A percentile compares a stretch with the other conserved stretches of the same genome.
Conservation (phyloP, 2,797 vertebrate genomes). For the Erpetoichthys calabaricus region DNA sequence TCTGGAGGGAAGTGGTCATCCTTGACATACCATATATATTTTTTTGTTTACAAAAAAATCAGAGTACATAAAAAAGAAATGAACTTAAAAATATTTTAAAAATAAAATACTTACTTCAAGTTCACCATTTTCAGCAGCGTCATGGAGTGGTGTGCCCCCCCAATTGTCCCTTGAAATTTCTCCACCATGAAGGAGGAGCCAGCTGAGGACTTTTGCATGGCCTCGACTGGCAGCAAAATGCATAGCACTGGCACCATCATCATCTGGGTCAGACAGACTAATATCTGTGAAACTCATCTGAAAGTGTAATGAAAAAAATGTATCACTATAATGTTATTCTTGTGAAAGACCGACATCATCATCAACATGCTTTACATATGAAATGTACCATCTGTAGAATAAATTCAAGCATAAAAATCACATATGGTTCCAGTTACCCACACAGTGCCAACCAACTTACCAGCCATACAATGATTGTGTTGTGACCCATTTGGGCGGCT, state of each 20-base stretch:
- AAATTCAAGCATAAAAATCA: no score
- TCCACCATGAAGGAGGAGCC: slow-evolving; percentile 88
- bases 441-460: slow-evolving; percentile 37
- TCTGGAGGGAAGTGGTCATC: background rate
- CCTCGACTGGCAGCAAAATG: slow-evolving; percentile 90
- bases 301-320: background rate
- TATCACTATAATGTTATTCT: background rate
- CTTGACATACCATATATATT: background rate
- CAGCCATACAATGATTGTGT: slow-evolving; percentile 87
- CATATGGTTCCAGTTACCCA: no score
- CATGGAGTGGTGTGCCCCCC: slow-evolving; percentile 83
- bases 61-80: background rate
- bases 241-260: slow-evolving; percentile 84
- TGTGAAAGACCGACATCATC: background rate
- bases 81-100: background rate
- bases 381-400: no score
- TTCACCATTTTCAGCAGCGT: slow-evolving; percentile 87
- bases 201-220: slow-evolving; percentile 89
- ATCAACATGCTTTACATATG: no score
- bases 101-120: slow-evolving; percentile 57
- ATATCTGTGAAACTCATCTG: slow-evolving; percentile 80
- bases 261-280: slow-evolving; percentile 68
- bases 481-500: slow-evolving; percentile 94
- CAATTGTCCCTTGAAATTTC: slow-evolving; percentile 74
- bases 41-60: background rate